phyloP scores from a whole-genome alignment of 1,140 invertebrate genomes.

The Drosophila lowei region DNA sequence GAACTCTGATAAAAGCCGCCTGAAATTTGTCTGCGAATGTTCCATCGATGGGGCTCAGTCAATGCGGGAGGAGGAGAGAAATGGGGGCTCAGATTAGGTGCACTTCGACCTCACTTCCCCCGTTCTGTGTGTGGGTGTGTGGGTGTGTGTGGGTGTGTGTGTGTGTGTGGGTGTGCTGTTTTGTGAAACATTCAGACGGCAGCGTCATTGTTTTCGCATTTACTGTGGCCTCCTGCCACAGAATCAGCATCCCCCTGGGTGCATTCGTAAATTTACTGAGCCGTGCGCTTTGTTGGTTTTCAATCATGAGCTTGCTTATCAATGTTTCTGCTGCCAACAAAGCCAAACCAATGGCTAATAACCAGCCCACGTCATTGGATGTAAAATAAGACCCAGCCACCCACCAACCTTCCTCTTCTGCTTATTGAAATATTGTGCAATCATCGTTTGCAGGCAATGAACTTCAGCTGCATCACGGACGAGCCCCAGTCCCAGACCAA shows the following conservation, averaged over 20 bases:
- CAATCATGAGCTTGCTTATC: constrained; percentile 75
- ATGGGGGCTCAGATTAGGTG: not conserved
- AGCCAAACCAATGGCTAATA: constrained; percentile 67
- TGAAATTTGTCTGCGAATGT: constrained; percentile 10
- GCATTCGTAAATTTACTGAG: constrained; percentile 61
- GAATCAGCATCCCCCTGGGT: constrained; percentile 35
- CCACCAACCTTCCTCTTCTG: not conserved
- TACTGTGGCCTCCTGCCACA: not conserved
- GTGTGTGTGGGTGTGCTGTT: not conserved
- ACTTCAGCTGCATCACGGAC: constrained; percentile 11
- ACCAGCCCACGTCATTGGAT: constrained; percentile 44
- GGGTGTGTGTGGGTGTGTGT: no score
- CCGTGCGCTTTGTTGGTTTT: constrained; percentile 74
- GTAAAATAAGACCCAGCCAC: not conserved
- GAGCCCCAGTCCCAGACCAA: not conserved
- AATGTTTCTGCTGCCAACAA: constrained; percentile 65
- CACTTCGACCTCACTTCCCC: not conserved
- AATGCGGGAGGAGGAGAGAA: no score
- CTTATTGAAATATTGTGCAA: constrained; percentile 13
- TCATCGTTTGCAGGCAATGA: constrained; percentile 27
- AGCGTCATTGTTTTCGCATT: constrained; percentile 51
- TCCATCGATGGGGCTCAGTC: not conserved
- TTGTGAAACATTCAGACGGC: constrained; percentile 54
- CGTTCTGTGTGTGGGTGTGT: no score
- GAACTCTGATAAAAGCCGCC: not conserved